Evolutionary conservation across 2,113 vertebrate species (phyloP), one percentile per base, ranked within the genome.

Genomic region (Cinclus cinclus): DNA sequence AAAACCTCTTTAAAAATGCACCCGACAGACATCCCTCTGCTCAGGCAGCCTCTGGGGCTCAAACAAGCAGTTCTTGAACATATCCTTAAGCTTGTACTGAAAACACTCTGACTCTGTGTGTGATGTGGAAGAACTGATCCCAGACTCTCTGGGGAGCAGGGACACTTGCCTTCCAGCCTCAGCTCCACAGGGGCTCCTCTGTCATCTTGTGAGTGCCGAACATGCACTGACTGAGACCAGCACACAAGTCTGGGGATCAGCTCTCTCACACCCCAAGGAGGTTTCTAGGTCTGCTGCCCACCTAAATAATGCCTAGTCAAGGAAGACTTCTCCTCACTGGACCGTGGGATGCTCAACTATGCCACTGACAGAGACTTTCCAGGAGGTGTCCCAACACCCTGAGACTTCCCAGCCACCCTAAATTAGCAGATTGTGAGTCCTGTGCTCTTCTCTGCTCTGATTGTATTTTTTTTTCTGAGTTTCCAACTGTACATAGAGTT

Each of bases 291-390:
- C 24, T 27, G 53, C 33, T 49, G 52, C 52, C 52, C 53, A 47
- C 59, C 37, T 33, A 9, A 41, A 41, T 23, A 21, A 15, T 2
- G 2, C 22, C 35, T 16, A 0, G 9, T 46, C 44, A 30, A 12
- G 31, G n/a, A 18, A 63, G 25, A 24, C 28, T 46, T 7, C 4
- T 60, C 17, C 18, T 58, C 12, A 22, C 11, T 8, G 6, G 39
- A 4, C 12, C 0, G 0, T 3, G 37, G 50, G n/a, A 35, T 2
- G 2, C 37, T 65, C 47, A 8, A 20, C 13, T 9, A 2, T 6
- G 35, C 25, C 46, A 64, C 1, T 27, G 63, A 25, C 56, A 39
- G 39, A 35, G 63, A 21, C 12, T 58, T 28, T 8, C 8, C 0
- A 2, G 17, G 10, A 64, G 20, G 39, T 24, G 28, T 46, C 42